Percentiles rank a stretch among this genome's conserved stretches.
phyloP scores from a whole-genome alignment of 2,888 invertebrate genomes.

The Scotopteryx bipunctaria region DNA sequence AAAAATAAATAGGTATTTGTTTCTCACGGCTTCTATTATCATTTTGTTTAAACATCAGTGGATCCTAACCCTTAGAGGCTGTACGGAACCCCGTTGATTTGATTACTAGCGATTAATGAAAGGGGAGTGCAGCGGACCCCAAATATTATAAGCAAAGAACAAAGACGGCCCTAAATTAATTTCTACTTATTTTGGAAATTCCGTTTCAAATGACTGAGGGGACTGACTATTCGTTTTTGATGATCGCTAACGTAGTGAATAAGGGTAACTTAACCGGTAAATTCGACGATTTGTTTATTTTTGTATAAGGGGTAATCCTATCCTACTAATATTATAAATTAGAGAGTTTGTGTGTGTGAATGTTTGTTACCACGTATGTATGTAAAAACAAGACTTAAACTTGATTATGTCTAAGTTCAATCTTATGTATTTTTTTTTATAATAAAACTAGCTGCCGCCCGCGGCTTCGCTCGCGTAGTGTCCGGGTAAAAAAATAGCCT shows the following conservation, averaged over 20 bases:
- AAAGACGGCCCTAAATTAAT: constrained; percentile 62
- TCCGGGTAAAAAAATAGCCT: too few species aligned
- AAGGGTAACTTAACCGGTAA: neutral
- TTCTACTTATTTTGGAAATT: constrained; percentile 53
- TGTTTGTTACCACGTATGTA: too few species aligned
- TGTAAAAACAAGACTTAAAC: too few species aligned
- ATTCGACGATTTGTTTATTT: neutral
- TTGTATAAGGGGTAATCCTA: neutral
- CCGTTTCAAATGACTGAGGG: constrained; percentile 24
- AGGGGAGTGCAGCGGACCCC: constrained; percentile 51
- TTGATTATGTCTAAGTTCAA: too few species aligned
- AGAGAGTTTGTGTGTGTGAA: too few species aligned
- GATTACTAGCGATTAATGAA: constrained; percentile 73
- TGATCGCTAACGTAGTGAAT: constrained; percentile 36
- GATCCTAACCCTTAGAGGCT: constrained; percentile 37
- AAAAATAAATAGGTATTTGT: too few species aligned
- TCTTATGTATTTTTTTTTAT: too few species aligned
- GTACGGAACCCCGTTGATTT: constrained; percentile 60
- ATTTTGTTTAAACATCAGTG: constrained; percentile 1
- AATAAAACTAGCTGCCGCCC: too few species aligned
- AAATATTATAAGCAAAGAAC: constrained; percentile 59
- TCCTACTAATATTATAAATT: too few species aligned
- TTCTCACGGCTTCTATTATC: neutral
- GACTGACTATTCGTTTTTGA: constrained; percentile 42
- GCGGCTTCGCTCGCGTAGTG: too few species aligned